phyloP scores from a whole-genome alignment of 1,140 invertebrate species.

The Drosophila nigrodunni region DNA sequence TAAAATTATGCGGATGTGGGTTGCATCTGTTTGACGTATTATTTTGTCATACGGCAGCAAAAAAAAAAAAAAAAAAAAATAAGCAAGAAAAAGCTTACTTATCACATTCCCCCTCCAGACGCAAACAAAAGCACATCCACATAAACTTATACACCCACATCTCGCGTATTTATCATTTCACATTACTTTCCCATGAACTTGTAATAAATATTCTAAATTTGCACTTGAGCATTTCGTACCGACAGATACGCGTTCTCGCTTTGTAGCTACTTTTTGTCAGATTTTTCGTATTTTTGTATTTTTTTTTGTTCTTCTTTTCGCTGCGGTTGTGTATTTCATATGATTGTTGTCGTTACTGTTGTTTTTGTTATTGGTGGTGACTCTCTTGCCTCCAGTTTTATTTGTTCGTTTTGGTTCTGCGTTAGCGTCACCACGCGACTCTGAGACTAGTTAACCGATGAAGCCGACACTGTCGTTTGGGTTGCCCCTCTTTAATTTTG shows the following conservation, averaged over 20 bases:
- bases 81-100: conserved; percentile 58
- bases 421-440: conserved; percentile 45
- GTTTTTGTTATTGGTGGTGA: conserved; percentile 49
- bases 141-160: conserved; percentile 3
- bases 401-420: conserved; percentile 14
- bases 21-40: conserved; percentile 57
- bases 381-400: conserved; percentile 42
- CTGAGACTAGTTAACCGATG: conserved; percentile 20
- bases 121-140: conserved; percentile 9
- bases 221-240: conserved; percentile 57
- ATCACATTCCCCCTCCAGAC: conserved; percentile 57
- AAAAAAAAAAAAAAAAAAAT: too few species aligned
- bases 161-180: conserved; percentile 43
- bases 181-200: conserved; percentile 75
- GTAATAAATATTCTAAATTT: conserved; percentile 78
- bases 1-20: conserved; percentile 31
- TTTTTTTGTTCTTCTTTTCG: conserved; percentile 15
- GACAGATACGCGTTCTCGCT: conserved; percentile 12
- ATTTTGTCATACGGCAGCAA: conserved; percentile 54
- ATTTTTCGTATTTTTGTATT: conserved; percentile 17
- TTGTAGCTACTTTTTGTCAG: conserved; percentile 57
- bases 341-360: conserved; percentile 14
- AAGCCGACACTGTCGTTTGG: conserved; percentile 43
- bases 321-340: conserved; percentile 20
- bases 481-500: conserved; percentile 37